Percentiles rank a stretch among this genome's conserved stretches.
phyloP scores from a whole-genome alignment of 2,888 invertebrate species.

The Choristoneura rosaceana region DNA sequence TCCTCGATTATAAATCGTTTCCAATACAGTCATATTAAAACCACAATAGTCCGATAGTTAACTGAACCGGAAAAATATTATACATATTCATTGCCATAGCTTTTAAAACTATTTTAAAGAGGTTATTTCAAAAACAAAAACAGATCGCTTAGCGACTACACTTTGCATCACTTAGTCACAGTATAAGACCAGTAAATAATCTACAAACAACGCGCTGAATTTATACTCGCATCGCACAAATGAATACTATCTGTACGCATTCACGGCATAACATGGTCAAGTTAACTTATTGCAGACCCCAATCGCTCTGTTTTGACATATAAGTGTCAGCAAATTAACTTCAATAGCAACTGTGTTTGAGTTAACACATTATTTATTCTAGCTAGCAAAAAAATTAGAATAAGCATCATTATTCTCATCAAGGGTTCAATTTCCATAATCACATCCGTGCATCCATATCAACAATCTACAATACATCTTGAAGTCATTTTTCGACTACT shows the following conservation, averaged over 20 bases:
- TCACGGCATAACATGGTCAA: no score
- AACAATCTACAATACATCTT: no score
- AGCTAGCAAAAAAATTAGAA: no score
- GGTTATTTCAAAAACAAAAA: background rate
- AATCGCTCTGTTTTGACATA: no score
- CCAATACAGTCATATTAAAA: background rate
- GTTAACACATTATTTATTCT: no score
- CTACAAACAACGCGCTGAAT: background rate
- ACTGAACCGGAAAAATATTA: background rate
- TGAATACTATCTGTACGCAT: no score
- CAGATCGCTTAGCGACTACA: background rate
- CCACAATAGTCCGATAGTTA: background rate
- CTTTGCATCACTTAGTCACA: slow-evolving; percentile 6
- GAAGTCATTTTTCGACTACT: no score
- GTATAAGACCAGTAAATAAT: background rate
- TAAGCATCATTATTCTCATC: no score
- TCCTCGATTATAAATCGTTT: background rate
- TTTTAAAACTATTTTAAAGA: background rate
- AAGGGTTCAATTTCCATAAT: no score
- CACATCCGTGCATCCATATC: no score
- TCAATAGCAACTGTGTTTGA: no score
- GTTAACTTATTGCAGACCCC: background rate
- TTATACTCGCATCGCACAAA: background rate
- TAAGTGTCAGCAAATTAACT: no score
- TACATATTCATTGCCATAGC: background rate